Percentiles rank a stretch among this genome's conserved stretches.
These are phyloP conservation scores for Watsonalla binaria DNA, from an alignment of 2,888 invertebrate species.

Conservation along the genomic window DNA sequence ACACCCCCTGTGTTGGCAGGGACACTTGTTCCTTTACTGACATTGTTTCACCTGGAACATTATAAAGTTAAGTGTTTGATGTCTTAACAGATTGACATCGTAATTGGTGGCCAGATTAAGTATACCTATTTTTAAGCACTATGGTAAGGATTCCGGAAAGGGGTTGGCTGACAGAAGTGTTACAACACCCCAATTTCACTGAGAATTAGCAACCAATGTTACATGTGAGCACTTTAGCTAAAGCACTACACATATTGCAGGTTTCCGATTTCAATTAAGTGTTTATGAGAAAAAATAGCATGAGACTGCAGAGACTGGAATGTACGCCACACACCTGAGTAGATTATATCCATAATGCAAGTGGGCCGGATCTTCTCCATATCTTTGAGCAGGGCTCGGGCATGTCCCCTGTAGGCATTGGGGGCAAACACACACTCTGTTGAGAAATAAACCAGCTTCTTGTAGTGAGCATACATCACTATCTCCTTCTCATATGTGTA, in stretches of 20 bases:
- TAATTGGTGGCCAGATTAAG: too few species aligned
- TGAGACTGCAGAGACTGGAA: not conserved
- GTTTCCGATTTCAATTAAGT: too few species aligned
- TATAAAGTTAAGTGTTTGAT: not conserved
- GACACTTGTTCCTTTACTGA: conserved; percentile 89
- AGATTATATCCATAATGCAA: conserved; percentile 95
- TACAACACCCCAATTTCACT: not conserved
- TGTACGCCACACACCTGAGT: conserved; percentile 81
- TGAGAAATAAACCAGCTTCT: conserved; percentile 97
- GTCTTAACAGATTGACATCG: too few species aligned
- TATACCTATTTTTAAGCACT: too few species aligned
- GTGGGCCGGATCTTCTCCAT: conserved; percentile 95
- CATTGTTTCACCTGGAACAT: conserved; percentile 87
- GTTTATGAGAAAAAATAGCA: too few species aligned
- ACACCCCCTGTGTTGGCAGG: conserved; percentile 88
- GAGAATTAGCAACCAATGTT: not conserved
- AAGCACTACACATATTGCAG: too few species aligned
- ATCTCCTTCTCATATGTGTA: conserved; percentile 99
- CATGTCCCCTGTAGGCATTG: conserved; percentile 97
- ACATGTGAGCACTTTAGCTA: too few species aligned
- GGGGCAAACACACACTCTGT: conserved; percentile 99
- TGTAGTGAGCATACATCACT: conserved; percentile 99
- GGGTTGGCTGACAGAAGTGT: not conserved
- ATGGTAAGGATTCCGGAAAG: too few species aligned
- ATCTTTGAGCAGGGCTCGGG: conserved; percentile 94